Percentiles rank a stretch among this genome's conserved stretches.
Evolutionary conservation across 2,113 vertebrate genomes (phyloP).

Genomic region (Trogon surrucura): DNA sequence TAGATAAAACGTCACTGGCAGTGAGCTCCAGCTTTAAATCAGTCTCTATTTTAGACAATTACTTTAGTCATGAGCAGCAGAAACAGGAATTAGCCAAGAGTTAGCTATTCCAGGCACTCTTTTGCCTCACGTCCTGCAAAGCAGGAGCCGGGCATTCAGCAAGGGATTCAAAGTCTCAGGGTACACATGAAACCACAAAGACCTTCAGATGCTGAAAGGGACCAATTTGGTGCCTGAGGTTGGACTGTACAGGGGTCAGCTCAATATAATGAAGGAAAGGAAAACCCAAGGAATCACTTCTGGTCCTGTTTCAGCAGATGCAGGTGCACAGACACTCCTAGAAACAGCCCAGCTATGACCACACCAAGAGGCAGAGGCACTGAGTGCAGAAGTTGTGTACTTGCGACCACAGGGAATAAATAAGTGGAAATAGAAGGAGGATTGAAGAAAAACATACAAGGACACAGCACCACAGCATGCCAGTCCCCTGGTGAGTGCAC

Average conservation of each 20-base stretch:
- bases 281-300: not conserved
- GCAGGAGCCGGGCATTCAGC: not conserved
- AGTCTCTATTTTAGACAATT: not conserved
- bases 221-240: not conserved
- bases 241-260: not conserved
- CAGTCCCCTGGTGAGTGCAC: no score
- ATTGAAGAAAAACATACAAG: no score
- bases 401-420: no score
- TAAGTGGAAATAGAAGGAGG: no score
- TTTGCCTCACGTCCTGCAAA: not conserved
- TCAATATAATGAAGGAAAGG: not conserved
- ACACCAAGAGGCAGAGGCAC: not conserved
- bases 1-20: not conserved
- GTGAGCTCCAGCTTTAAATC: not conserved
- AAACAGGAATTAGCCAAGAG: not conserved
- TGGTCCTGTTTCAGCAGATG: not conserved
- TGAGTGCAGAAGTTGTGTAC: not conserved
- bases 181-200: not conserved
- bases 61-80: not conserved
- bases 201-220: not conserved
- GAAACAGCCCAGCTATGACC: not conserved
- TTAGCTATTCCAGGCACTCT: not conserved
- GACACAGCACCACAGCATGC: no score
- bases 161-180: not conserved
- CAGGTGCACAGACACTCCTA: not conserved